Evolutionary conservation across 2,113 vertebrate genomes (phyloP), one percentile per base, ranked within the genome.

Genomic region (Microtus richardsoni): DNA sequence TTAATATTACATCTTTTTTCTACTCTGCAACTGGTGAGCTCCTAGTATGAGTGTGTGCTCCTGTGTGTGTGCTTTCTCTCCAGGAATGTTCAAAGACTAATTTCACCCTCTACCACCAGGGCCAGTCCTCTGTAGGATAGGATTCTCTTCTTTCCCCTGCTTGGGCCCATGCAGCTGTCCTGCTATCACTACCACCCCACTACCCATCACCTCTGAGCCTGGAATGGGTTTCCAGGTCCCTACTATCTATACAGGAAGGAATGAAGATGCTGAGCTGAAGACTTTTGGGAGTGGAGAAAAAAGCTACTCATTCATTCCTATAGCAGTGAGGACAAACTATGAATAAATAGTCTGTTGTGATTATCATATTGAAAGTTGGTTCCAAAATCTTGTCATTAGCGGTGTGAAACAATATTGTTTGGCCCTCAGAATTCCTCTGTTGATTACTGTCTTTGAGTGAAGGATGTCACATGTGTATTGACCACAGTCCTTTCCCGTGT

Each of bases 321-420:
- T 0, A 62, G 49, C 28, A 86, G 13, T 36, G 84, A 70, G 10
- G 71, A 90, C 60, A 80, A 86, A 54, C 13, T 54, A 73, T 17
- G 82, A 83, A 66, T 85, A 91, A 88, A 78, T 77, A 87, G 86
- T 10, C 26, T 95, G 44, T 44, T 54, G 19, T 52, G 71, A 80
- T 39, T 74, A 75, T 88, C 26, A 41, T 28, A 71, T 66, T 47
- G 62, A 64, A 92, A 92, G 8, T 66, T n/a, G 39, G n/a, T 66
- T 88, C 78, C 17, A 44, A 36, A 75, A 62, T 93, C 44, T 80
- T 71, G 60, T 71, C 73, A 62, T 85, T 70, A 91, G 19, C 86
- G 62, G 70, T 19, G 2, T 17, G 66, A 66, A 21, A 28, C 33
- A 19, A 28, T 33, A 19, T 26, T 39, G 3, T 74, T 66, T 28